phyloP scores from a whole-genome alignment of 2,888 invertebrate genomes.

The Caenorhabditis macrosperma region DNA sequence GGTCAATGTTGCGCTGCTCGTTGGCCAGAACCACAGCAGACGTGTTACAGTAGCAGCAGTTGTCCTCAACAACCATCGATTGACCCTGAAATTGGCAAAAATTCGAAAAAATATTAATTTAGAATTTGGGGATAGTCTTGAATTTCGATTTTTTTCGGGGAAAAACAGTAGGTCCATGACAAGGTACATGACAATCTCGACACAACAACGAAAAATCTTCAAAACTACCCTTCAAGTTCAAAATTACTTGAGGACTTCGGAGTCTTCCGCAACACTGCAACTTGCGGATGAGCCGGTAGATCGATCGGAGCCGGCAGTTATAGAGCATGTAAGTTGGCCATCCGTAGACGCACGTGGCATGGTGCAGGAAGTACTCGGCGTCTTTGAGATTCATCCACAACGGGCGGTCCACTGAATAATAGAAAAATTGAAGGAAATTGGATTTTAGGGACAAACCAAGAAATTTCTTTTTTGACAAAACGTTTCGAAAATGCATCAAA shows the following conservation, averaged over 20 bases:
- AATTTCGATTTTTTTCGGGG: too few relatives aligned
- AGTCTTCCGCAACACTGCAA: conserved; percentile 68
- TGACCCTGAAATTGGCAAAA: conserved; percentile 69
- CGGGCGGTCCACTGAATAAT: conserved; percentile 31
- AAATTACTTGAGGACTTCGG: conserved; percentile 62
- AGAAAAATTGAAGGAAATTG: too few relatives aligned
- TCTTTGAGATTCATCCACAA: conserved; percentile 65
- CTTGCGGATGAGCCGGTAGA: conserved; percentile 59
- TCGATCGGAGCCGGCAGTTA: conserved; percentile 67
- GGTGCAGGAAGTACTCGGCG: conserved; percentile 82
- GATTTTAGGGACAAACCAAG: too few relatives aligned
- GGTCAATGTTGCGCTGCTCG: conserved; percentile 87
- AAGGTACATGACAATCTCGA: neutral
- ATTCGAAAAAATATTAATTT: too few relatives aligned
- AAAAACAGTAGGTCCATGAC: too few relatives aligned
- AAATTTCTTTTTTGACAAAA: too few relatives aligned
- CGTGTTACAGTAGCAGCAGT: conserved; percentile 91
- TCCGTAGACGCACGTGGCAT: conserved; percentile 90
- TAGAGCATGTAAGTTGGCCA: conserved; percentile 87
- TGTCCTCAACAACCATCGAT: conserved; percentile 87
- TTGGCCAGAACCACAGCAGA: conserved; percentile 89
- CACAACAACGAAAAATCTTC: neutral
- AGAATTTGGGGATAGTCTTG: too few relatives aligned
- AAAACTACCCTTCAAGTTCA: neutral
- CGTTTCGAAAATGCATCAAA: too few relatives aligned